Evolutionary conservation across 2,797 vertebrate species (phyloP).

Genomic region (Syndactyla subalaris): DNA sequence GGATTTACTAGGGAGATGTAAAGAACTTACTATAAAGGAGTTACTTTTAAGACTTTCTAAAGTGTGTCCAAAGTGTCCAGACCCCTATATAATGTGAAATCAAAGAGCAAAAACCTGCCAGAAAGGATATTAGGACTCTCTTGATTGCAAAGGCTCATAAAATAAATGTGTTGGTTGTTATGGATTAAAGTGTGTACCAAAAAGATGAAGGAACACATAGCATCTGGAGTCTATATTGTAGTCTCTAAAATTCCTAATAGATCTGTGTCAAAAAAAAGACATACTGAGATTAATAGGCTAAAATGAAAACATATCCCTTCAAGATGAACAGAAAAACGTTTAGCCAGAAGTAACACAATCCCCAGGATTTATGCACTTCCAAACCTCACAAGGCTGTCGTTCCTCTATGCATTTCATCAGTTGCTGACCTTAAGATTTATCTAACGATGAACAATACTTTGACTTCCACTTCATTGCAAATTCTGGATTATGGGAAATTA

Average conservation of each 20-base stretch:
- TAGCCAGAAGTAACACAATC: slow-evolving; percentile 34
- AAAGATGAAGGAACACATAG: slow-evolving; percentile 69
- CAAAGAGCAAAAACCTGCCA: slow-evolving; percentile 42
- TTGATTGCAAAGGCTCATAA: slow-evolving; percentile 56
- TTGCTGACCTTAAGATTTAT: slow-evolving; percentile 17
- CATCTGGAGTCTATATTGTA: slow-evolving; percentile 68
- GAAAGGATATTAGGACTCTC: slow-evolving; percentile 61
- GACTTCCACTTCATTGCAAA: slow-evolving; percentile 30
- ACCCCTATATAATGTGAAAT: neutral
- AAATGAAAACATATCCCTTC: slow-evolving; percentile 39
- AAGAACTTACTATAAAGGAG: slow-evolving; percentile 21
- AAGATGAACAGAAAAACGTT: slow-evolving; percentile 22
- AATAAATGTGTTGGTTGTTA: slow-evolving; percentile 71
- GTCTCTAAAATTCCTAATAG: slow-evolving; percentile 72
- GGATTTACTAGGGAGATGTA: neutral
- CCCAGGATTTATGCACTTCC: slow-evolving; percentile 39
- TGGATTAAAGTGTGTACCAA: slow-evolving; percentile 65
- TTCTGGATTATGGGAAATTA: neutral
- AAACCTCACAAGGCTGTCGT: slow-evolving; percentile 14
- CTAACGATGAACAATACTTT: slow-evolving; percentile 23
- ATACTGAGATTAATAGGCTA: slow-evolving; percentile 62
- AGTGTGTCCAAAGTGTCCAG: slow-evolving; percentile 48
- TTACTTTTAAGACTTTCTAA: slow-evolving; percentile 45
- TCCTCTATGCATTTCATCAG: neutral
- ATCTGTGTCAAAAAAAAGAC: slow-evolving; percentile 60